Evolutionary conservation across 1,140 invertebrate genomes (phyloP).

Genomic region (Trachymyrmex septentrionalis): DNA sequence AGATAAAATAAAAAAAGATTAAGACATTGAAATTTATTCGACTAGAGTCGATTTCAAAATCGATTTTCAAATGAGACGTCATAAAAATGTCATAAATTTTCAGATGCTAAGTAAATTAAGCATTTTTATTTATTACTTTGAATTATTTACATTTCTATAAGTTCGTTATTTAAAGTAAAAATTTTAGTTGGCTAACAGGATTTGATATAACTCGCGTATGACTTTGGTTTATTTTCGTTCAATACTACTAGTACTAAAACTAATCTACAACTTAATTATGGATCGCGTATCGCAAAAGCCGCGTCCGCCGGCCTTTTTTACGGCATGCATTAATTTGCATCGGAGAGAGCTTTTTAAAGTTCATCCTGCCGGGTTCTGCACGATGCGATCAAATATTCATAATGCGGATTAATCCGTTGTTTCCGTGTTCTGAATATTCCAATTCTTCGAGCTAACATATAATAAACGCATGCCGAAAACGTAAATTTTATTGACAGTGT

Average conservation of each 20-base stretch:
- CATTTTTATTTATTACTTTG: not conserved
- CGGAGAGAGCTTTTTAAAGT: slow-evolving; percentile 52
- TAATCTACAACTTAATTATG: slow-evolving; percentile 60
- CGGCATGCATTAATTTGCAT: slow-evolving; percentile 55
- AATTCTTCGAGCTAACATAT: slow-evolving; percentile 40
- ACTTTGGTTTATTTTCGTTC: slow-evolving; percentile 51
- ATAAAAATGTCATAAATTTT: not conserved
- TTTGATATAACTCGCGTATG: slow-evolving; percentile 24
- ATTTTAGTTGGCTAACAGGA: not conserved
- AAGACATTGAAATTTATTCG: not conserved
- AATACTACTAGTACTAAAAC: slow-evolving; percentile 39
- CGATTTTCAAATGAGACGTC: not conserved
- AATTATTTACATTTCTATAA: not conserved
- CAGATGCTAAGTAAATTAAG: not conserved
- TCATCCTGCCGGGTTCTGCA: slow-evolving; percentile 38
- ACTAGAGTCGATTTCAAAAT: not conserved
- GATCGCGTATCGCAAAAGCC: slow-evolving; percentile 50
- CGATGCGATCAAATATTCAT: slow-evolving; percentile 62
- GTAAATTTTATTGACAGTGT: not conserved
- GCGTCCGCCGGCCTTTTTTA: slow-evolving; percentile 49
- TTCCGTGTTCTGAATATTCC: slow-evolving; percentile 26
- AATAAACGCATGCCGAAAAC: slow-evolving; percentile 15
- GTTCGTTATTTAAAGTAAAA: not conserved
- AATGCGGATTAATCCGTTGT: slow-evolving; percentile 51
- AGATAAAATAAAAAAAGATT: slow-evolving; percentile 5